These are phyloP conservation scores for Melinaea marsaeus DNA, from an alignment of 2,888 invertebrate genomes.

Conservation along the genomic window DNA sequence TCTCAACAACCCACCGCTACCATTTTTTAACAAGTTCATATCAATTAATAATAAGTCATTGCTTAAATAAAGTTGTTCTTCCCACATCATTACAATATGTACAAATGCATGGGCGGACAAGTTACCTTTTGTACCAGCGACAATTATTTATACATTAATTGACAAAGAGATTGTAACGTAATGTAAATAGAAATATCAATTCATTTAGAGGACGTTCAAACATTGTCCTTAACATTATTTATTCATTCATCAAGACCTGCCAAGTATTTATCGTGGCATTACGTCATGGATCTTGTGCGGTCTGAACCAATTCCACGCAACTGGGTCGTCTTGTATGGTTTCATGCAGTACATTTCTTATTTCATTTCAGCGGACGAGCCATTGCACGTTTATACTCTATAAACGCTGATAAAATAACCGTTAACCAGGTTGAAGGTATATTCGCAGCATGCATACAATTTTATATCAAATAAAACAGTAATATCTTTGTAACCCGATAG, in stretches of 20 bases:
- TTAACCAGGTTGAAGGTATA: slow-evolving; percentile 47
- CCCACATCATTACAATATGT: slow-evolving; percentile 43
- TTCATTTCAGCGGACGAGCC: slow-evolving; percentile 49
- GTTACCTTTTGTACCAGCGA: slow-evolving; percentile 33
- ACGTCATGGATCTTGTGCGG: slow-evolving; percentile 48
- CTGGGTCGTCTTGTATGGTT: slow-evolving; percentile 65
- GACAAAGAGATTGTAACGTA: background rate
- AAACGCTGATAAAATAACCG: slow-evolving; percentile 53
- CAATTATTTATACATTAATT: too few species aligned
- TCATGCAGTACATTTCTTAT: slow-evolving; percentile 39
- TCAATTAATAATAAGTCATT: too few species aligned
- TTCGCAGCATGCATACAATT: slow-evolving; percentile 28
- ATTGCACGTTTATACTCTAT: slow-evolving; percentile 7
- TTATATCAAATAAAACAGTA: background rate
- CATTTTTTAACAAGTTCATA: too few species aligned
- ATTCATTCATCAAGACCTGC: slow-evolving; percentile 36
- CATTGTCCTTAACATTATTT: slow-evolving; percentile 26
- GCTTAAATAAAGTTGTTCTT: slow-evolving; percentile 33
- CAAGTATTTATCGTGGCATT: slow-evolving; percentile 49
- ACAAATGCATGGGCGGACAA: slow-evolving; percentile 58
- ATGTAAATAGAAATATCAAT: slow-evolving; percentile 21
- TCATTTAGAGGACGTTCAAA: slow-evolving; percentile 25
- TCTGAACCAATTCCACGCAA: slow-evolving; percentile 55
- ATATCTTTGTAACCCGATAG: background rate
- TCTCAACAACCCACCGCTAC: too few species aligned